phyloP scores from a whole-genome alignment of 2,797 vertebrate genomes.

The Alectoris magna region DNA sequence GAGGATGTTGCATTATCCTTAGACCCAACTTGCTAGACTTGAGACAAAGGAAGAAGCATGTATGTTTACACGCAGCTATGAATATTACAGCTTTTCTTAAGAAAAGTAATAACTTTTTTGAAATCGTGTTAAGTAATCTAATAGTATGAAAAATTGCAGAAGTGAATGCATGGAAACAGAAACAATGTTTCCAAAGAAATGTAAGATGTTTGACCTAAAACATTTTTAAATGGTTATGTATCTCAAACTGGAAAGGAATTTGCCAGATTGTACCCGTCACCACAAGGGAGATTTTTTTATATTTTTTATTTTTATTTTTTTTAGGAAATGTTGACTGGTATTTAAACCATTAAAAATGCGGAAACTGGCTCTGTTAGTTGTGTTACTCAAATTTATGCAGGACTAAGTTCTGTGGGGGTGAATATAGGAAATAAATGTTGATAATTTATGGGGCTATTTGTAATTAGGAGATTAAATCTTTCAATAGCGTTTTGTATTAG shows the following conservation, averaged over 20 bases:
- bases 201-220: neutral
- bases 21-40: neutral
- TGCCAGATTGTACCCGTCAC: neutral
- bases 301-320: neutral
- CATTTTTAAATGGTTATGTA: neutral
- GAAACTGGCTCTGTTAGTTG: neutral
- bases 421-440: neutral
- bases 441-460: neutral
- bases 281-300: neutral
- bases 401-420: neutral
- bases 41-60: too few species aligned
- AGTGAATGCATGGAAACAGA: neutral
- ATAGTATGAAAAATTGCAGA: neutral
- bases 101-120: neutral
- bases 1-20: neutral
- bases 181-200: neutral
- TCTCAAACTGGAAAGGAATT: neutral
- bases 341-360: neutral
- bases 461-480: neutral
- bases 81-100: neutral
- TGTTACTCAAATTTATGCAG: neutral
- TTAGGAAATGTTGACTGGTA: neutral
- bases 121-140: neutral
- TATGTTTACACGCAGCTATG: neutral
- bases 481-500: neutral